Evolutionary conservation across 2,797 vertebrate genomes (phyloP).

Genomic region (Trematomus bernacchii): DNA sequence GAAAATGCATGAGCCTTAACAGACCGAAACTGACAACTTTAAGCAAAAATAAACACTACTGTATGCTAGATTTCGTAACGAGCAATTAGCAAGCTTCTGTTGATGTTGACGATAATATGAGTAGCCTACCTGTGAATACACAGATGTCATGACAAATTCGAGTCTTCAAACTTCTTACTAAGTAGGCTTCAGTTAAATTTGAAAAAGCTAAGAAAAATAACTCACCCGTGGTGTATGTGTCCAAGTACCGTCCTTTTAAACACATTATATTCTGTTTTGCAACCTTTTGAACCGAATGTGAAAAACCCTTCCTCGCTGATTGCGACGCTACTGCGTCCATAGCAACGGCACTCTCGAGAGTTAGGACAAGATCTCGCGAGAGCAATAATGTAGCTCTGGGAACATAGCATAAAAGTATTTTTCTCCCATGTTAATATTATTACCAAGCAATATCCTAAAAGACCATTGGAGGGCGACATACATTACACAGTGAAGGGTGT

Average conservation of each 20-base stretch:
- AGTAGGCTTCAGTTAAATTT: background rate
- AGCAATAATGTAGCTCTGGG: background rate
- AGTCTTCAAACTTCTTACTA: background rate
- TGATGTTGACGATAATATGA: background rate
- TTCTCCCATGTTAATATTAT: background rate
- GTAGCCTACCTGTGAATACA: no score
- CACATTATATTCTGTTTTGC: background rate
- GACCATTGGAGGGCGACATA: conserved; percentile 4
- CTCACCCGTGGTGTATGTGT: conserved; percentile 43
- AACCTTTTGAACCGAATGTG: background rate
- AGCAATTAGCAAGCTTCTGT: background rate
- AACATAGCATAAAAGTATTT: background rate
- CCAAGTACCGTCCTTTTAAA: background rate
- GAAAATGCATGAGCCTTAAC: background rate
- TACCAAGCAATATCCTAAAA: no score
- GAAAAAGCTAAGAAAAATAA: background rate
- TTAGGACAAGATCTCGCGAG: conserved; percentile 55
- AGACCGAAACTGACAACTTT: background rate
- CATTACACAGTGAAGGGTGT: background rate
- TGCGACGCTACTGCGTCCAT: conserved; percentile 55
- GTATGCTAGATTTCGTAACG: background rate
- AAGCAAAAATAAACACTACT: background rate
- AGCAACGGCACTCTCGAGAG: conserved; percentile 47
- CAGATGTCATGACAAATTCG: background rate
- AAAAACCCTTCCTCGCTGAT: conserved; percentile 11